These are phyloP conservation scores for Hymenopus coronatus DNA, from an alignment of 2,888 invertebrate species.

Conservation along the genomic window DNA sequence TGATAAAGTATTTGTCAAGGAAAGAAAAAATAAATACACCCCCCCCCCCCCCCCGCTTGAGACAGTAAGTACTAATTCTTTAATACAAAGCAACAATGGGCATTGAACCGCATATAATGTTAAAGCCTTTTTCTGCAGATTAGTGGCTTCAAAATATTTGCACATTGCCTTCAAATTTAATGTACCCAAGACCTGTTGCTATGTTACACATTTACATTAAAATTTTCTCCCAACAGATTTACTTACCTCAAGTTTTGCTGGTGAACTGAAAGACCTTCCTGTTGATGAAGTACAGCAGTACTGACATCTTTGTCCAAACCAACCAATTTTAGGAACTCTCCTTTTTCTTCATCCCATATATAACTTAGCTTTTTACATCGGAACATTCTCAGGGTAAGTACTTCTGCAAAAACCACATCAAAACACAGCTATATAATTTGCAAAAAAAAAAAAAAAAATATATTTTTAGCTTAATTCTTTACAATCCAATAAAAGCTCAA, in stretches of 20 bases:
- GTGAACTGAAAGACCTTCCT: slow-evolving; percentile 57
- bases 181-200: no score
- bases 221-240: background rate
- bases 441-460: background rate
- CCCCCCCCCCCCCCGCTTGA: no score
- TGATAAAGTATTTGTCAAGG: no score
- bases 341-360: slow-evolving; percentile 71
- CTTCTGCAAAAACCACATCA: slow-evolving; percentile 23
- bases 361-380: slow-evolving; percentile 80
- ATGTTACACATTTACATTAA: no score
- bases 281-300: slow-evolving; percentile 63
- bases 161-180: no score
- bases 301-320: slow-evolving; percentile 70
- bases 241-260: slow-evolving; percentile 63
- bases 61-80: no score
- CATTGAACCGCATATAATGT: no score
- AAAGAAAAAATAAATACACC: no score
- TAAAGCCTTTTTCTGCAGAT: no score
- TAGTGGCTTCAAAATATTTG: no score
- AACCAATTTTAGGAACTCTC: slow-evolving; percentile 66
- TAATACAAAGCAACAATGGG: no score
- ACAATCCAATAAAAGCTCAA: background rate
- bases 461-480: background rate
- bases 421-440: background rate
- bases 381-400: slow-evolving; percentile 63